These are phyloP conservation scores for Macrotis lagotis DNA, from an alignment of 2,113 vertebrate genomes.

Conservation along the genomic window DNA sequence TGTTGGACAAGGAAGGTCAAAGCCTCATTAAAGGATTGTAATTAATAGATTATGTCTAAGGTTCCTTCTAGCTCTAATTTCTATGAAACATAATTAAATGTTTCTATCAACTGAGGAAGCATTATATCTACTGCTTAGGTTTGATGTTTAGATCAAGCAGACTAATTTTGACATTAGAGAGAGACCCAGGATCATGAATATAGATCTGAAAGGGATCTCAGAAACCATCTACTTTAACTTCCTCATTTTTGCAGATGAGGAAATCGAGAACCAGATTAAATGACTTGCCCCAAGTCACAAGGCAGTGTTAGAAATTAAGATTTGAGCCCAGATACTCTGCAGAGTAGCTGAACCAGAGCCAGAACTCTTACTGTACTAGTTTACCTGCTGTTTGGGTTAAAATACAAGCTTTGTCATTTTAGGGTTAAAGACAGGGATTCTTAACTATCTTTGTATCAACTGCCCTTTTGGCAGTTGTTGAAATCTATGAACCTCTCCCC, in stretches of 20 bases:
- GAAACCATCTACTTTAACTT: neutral
- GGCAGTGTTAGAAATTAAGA: neutral
- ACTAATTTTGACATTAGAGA: neutral
- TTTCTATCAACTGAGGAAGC: neutral
- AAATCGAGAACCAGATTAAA: neutral
- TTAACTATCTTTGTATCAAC: neutral
- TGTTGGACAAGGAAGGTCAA: neutral
- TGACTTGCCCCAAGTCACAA: neutral
- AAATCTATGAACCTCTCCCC: neutral
- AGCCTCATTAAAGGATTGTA: neutral
- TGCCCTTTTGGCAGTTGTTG: neutral
- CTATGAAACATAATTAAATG: neutral
- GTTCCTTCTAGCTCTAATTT: too few species aligned
- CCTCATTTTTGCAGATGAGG: neutral
- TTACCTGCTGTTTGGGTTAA: neutral
- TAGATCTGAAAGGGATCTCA: neutral
- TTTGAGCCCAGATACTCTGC: neutral
- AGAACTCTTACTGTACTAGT: neutral
- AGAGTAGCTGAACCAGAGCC: too few species aligned
- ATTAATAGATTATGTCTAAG: neutral
- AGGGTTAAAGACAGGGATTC: neutral
- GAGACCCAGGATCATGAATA: neutral
- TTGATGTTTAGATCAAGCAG: neutral
- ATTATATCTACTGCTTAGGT: neutral
- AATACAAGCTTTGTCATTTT: neutral